These are phyloP conservation scores for Microctenopoma steveboyesi DNA, from an alignment of 2,797 vertebrate genomes.

Conservation along the genomic window DNA sequence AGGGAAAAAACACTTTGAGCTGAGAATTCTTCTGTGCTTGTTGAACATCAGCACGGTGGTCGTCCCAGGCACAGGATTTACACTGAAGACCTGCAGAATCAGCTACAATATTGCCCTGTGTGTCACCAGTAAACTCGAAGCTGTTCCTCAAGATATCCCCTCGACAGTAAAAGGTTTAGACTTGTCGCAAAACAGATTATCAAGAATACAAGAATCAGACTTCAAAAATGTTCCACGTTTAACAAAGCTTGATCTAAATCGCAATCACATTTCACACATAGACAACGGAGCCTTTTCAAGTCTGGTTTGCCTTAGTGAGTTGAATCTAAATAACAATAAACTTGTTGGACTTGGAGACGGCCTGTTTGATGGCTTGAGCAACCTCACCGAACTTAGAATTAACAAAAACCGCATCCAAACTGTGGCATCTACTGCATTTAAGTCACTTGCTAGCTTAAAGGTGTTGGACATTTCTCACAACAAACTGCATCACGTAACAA, in stretches of 20 bases:
- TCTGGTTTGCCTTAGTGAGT: conserved; percentile 53
- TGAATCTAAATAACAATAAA: conserved; percentile 73
- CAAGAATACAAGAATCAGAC: conserved; percentile 49
- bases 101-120: conserved; percentile 49
- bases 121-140: neutral
- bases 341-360: conserved; percentile 48
- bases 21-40: conserved; percentile 17
- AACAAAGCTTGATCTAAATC: conserved; percentile 54
- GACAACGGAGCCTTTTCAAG: conserved; percentile 53
- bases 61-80: conserved; percentile 53
- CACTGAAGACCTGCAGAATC: conserved; percentile 65
- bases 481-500: conserved; percentile 37
- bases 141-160: conserved; percentile 74
- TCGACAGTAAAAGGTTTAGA: conserved; percentile 53
- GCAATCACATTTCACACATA: conserved; percentile 59
- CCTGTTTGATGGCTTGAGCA: conserved; percentile 72
- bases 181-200: conserved; percentile 69
- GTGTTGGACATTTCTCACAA: conserved; percentile 73
- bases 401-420: conserved; percentile 51
- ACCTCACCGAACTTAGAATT: conserved; percentile 65
- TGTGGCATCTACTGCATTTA: conserved; percentile 61
- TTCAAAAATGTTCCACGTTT: conserved; percentile 61
- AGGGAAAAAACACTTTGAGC: neutral
- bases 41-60: conserved; percentile 18
- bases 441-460: conserved; percentile 54